Conservation (phyloP, 2,113 vertebrate genomes). For the Sinosuthora webbiana region DNA sequence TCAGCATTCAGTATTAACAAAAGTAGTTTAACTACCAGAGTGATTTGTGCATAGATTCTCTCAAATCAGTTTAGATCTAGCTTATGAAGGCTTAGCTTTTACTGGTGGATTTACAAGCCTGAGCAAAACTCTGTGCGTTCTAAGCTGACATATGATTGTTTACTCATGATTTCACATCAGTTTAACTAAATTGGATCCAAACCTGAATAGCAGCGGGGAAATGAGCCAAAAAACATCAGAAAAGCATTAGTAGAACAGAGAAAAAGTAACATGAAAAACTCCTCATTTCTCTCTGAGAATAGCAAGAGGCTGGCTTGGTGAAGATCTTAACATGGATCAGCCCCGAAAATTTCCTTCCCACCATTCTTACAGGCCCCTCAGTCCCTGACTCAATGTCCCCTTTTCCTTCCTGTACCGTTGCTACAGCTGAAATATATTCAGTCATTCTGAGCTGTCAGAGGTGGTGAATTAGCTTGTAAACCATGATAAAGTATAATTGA, state of each 20-base stretch:
- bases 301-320: neutral
- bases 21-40: neutral
- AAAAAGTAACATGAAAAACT: neutral
- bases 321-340: neutral
- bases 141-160: neutral
- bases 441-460: neutral
- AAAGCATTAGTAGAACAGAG: neutral
- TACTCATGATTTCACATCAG: neutral
- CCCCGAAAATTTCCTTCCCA: neutral
- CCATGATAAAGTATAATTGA: constrained; percentile 42
- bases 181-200: neutral
- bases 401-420: neutral
- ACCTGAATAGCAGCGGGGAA: neutral
- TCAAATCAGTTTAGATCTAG: neutral
- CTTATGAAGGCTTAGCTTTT: constrained; percentile 1
- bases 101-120: neutral
- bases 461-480: constrained; percentile 36
- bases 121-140: neutral
- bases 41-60: neutral
- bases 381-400: neutral
- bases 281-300: neutral
- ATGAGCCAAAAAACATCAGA: neutral
- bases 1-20: neutral
- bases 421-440: constrained; percentile 7
- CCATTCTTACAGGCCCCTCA: neutral